Conservation (phyloP, 2,888 invertebrate genomes). For the Macropis europaea region DNA sequence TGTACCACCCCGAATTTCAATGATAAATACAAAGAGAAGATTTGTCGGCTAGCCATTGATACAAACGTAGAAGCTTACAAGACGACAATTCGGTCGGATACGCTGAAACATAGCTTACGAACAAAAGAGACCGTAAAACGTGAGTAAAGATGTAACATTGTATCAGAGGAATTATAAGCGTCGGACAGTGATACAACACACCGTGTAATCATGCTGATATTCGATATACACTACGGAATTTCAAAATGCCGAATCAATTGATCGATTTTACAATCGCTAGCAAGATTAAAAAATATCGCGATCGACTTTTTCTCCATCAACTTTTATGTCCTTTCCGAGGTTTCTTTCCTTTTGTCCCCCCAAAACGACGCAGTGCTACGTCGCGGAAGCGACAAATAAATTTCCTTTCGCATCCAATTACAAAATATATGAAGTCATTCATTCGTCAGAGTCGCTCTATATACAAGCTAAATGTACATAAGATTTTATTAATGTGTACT, state of each 20-base stretch:
- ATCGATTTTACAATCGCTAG: constrained; percentile 19
- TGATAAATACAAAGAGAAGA: neutral
- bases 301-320: constrained; percentile 21
- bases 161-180: constrained; percentile 15
- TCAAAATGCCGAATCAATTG: constrained; percentile 3
- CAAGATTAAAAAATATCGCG: constrained; percentile 55
- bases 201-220: neutral
- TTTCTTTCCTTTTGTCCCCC: constrained; percentile 22
- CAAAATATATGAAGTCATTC: constrained; percentile 65
- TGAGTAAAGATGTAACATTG: constrained; percentile 7
- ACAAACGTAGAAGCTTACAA: neutral
- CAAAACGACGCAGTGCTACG: constrained; percentile 47
- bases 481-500: constrained; percentile 56
- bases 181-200: constrained; percentile 13
- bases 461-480: constrained; percentile 68
- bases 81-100: constrained; percentile 16
- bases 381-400: constrained; percentile 51
- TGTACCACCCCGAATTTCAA: neutral
- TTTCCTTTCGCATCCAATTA: constrained; percentile 59
- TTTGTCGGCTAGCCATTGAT: neutral
- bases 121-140: neutral
- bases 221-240: constrained; percentile 10
- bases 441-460: constrained; percentile 58
- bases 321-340: constrained; percentile 15
- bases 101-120: neutral